A percentile compares a stretch with the other conserved stretches of the same genome.
Conservation (phyloP, 2,888 invertebrate genomes). For the Epirrita christyi region DNA sequence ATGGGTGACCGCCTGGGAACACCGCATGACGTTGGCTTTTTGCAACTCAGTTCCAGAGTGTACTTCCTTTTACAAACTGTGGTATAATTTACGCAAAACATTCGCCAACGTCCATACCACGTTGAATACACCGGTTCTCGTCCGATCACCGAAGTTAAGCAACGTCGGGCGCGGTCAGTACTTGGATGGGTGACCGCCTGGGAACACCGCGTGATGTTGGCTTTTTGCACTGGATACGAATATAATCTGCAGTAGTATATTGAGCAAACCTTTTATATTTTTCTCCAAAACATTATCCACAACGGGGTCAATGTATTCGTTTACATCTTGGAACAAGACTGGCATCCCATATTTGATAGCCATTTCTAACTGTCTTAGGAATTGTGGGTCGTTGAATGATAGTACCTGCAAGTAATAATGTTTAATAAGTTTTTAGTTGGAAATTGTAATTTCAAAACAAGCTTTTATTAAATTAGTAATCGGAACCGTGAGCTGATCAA, state of each 20-base stretch:
- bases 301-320: constrained; percentile 96
- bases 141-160: constrained; percentile 79
- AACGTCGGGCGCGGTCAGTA: constrained; percentile 77
- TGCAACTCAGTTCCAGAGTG: too few species aligned
- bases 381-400: constrained; percentile 94
- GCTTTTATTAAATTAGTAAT: too few species aligned
- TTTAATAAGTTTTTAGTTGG: too few species aligned
- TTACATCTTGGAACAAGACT: constrained; percentile 95
- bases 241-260: too few species aligned
- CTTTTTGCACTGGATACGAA: too few species aligned
- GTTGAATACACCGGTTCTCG: constrained; percentile 61
- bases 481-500: too few species aligned
- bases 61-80: too few species aligned
- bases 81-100: too few species aligned
- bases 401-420: constrained; percentile 73
- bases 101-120: constrained; percentile 38
- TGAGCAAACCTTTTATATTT: constrained; percentile 89
- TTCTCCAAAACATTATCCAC: constrained; percentile 95
- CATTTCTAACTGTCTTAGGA: constrained; percentile 94
- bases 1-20: constrained; percentile 69
- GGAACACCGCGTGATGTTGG: constrained; percentile 54
- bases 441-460: too few species aligned
- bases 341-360: constrained; percentile 95
- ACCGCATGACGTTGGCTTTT: constrained; percentile 62
- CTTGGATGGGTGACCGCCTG: constrained; percentile 67